phyloP scores from a whole-genome alignment of 2,888 invertebrate species.

The Conus canariensis region DNA sequence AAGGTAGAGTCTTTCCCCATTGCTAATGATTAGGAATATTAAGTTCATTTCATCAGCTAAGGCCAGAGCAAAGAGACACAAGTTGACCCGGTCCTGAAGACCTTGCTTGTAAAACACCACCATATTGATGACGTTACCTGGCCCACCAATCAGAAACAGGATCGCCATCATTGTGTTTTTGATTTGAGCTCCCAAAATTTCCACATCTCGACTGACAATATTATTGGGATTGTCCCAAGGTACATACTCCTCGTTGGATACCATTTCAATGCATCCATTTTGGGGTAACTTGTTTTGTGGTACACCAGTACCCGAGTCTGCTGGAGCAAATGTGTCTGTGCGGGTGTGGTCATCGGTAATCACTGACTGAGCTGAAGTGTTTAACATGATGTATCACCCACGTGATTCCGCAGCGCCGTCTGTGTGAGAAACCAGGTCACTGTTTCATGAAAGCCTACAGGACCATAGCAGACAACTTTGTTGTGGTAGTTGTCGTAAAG shows the following conservation, averaged over 20 bases:
- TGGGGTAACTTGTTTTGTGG: too few species aligned
- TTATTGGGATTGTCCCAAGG: background rate
- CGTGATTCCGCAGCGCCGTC: too few species aligned
- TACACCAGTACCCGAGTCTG: too few species aligned
- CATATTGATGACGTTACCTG: constrained; percentile 22
- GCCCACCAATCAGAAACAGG: background rate
- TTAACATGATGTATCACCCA: too few species aligned
- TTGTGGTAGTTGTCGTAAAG: too few species aligned
- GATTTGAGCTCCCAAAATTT: background rate
- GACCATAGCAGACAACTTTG: too few species aligned
- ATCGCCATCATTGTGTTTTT: background rate
- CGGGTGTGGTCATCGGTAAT: too few species aligned
- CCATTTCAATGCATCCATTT: too few species aligned
- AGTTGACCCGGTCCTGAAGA: background rate
- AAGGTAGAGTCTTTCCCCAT: background rate
- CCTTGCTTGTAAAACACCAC: constrained; percentile 17
- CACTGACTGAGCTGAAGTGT: too few species aligned
- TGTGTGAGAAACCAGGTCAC: too few species aligned
- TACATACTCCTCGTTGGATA: background rate
- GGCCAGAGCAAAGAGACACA: constrained; percentile 24
- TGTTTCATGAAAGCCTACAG: too few species aligned
- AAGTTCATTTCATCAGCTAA: background rate
- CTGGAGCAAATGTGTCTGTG: too few species aligned
- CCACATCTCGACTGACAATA: background rate
- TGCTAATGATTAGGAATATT: background rate